Percentiles rank a stretch among this genome's conserved stretches.
Evolutionary conservation across 2,113 vertebrate species (phyloP).

Genomic region (Phylloscopus trochiloides): DNA sequence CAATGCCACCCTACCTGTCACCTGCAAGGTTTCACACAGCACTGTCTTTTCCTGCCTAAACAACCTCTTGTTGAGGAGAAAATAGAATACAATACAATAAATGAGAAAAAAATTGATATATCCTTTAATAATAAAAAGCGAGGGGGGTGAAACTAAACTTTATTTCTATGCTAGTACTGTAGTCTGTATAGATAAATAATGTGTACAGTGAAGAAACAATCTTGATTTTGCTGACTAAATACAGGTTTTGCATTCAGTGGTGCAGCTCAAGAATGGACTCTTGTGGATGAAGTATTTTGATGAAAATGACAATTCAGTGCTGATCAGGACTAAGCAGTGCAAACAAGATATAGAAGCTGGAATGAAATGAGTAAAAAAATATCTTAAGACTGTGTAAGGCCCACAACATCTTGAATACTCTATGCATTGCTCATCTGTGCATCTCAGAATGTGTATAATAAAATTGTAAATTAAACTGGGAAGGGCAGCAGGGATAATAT

Average conservation of each 20-base stretch:
- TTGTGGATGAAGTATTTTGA: neutral
- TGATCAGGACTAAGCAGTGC: neutral
- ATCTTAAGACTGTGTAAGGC: neutral
- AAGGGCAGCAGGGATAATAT: neutral
- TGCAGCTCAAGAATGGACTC: neutral
- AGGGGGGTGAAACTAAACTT: neutral
- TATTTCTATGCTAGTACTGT: neutral
- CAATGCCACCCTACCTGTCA: neutral
- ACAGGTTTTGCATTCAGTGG: neutral
- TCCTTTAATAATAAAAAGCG: neutral
- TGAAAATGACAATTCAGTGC: neutral
- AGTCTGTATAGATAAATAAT: neutral
- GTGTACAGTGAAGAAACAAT: neutral
- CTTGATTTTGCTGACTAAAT: neutral
- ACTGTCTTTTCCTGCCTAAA: neutral
- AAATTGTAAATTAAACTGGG: neutral
- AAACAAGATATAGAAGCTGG: neutral
- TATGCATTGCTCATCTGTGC: neutral
- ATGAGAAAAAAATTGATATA: neutral
- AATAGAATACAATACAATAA: neutral
- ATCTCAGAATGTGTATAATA: neutral
- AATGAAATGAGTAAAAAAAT: neutral
- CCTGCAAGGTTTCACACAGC: neutral
- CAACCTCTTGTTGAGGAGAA: neutral
- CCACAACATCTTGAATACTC: neutral